These are phyloP conservation scores for Pogoniulus pusillus DNA, from an alignment of 2,797 vertebrate species.

Conservation along the genomic window DNA sequence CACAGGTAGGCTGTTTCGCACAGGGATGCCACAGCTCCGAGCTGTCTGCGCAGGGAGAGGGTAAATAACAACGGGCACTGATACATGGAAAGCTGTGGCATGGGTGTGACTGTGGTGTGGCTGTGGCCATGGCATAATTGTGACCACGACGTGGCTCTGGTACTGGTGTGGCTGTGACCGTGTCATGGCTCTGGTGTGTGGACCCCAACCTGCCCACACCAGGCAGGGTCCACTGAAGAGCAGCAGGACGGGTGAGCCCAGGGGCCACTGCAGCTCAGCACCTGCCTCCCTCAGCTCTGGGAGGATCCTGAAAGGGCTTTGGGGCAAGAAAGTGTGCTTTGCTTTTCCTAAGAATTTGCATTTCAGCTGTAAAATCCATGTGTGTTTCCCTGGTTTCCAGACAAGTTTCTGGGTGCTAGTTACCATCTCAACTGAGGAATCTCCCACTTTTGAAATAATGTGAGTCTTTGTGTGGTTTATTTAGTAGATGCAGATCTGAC, in stretches of 20 bases:
- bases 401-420: not conserved
- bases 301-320: not conserved
- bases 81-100: not conserved
- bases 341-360: not conserved
- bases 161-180: not conserved
- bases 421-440: not conserved
- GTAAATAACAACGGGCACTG: not conserved
- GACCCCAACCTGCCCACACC: not conserved
- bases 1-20: not conserved
- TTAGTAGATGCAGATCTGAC: not conserved
- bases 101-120: not conserved
- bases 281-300: not conserved
- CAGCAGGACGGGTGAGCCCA: not conserved
- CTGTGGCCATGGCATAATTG: not conserved
- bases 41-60: not conserved
- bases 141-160: not conserved
- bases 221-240: fast-evolving
- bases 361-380: not conserved
- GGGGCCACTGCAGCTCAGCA: fast-evolving
- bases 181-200: not conserved
- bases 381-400: not conserved
- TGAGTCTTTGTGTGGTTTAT: not conserved
- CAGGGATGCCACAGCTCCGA: not conserved
- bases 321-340: not conserved
- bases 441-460: not conserved